phyloP scores from a whole-genome alignment of 2,113 vertebrate species.

The Gadus macrocephalus region DNA sequence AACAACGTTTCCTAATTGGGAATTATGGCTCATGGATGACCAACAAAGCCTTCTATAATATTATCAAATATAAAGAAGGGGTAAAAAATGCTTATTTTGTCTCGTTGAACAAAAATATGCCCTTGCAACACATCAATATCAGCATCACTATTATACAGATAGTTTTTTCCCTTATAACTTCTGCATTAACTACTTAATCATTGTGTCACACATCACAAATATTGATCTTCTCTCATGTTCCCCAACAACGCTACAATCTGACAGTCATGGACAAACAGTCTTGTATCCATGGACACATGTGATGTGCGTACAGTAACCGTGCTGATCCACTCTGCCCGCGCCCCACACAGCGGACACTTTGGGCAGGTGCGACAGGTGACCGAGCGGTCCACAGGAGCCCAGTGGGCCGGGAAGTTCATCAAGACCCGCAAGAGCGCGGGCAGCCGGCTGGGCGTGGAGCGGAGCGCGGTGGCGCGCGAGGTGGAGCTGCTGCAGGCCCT shows the following conservation, averaged over 20 bases:
- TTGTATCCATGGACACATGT: not conserved
- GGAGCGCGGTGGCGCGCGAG: conserved; percentile 66
- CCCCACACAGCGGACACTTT: conserved; percentile 69
- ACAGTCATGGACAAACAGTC: too few relatives aligned
- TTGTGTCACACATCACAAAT: too few relatives aligned
- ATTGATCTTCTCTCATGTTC: too few relatives aligned
- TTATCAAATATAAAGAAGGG: too few relatives aligned
- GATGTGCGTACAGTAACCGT: not conserved
- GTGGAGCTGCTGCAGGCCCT: conserved; percentile 71
- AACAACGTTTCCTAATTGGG: not conserved
- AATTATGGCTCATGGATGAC: not conserved
- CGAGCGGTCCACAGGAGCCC: conserved; percentile 48
- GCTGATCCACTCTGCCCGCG: not conserved
- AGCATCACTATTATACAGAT: too few relatives aligned
- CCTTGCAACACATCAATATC: too few relatives aligned
- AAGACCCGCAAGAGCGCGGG: conserved; percentile 57
- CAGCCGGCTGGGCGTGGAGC: conserved; percentile 62
- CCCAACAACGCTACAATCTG: too few relatives aligned
- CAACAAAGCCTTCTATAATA: too few relatives aligned
- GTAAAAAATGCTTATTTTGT: too few relatives aligned
- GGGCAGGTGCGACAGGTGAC: conserved; percentile 70
- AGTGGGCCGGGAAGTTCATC: conserved; percentile 73
- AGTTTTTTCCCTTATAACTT: too few relatives aligned
- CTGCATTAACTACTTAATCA: too few relatives aligned
- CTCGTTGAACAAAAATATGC: too few relatives aligned